These are phyloP conservation scores for Chrysolina americana DNA, from an alignment of 2,888 invertebrate species.

Conservation along the genomic window DNA sequence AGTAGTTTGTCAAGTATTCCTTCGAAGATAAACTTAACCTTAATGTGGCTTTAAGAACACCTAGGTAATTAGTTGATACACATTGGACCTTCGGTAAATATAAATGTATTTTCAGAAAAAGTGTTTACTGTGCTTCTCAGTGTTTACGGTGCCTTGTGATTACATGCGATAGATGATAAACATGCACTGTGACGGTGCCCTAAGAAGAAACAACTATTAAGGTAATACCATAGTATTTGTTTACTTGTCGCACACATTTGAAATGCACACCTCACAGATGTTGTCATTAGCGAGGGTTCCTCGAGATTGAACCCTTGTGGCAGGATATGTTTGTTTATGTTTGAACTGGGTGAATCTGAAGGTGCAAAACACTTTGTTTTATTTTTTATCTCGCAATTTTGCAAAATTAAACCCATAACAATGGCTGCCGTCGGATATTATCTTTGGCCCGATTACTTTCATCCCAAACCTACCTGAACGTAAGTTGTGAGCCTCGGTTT, in stretches of 20 bases:
- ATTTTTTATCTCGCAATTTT: conserved; percentile 1
- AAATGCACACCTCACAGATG: background rate
- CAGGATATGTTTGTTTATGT: background rate
- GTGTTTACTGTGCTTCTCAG: conserved; percentile 50
- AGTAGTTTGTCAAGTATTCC: conserved; percentile 41
- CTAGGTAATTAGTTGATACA: conserved; percentile 16
- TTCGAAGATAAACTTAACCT: conserved; percentile 24
- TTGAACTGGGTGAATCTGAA: background rate
- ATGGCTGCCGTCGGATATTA: conserved; percentile 24
- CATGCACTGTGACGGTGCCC: conserved; percentile 39
- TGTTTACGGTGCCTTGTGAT: conserved; percentile 55
- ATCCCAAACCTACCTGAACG: background rate
- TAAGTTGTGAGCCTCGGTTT: background rate
- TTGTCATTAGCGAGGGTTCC: background rate
- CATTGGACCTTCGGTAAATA: conserved; percentile 17
- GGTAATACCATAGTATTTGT: conserved; percentile 18
- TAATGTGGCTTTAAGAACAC: conserved; percentile 18
- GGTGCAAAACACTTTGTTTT: conserved; percentile 1
- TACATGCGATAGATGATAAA: conserved; percentile 47
- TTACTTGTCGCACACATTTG: background rate
- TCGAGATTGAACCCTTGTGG: background rate
- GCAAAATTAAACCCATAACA: conserved; percentile 1
- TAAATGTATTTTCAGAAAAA: conserved; percentile 48
- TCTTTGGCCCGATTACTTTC: conserved; percentile 19
- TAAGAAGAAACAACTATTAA: conserved; percentile 32